Conservation (phyloP, 2,888 invertebrate genomes). For the Rhimphoctona megacephalus region DNA sequence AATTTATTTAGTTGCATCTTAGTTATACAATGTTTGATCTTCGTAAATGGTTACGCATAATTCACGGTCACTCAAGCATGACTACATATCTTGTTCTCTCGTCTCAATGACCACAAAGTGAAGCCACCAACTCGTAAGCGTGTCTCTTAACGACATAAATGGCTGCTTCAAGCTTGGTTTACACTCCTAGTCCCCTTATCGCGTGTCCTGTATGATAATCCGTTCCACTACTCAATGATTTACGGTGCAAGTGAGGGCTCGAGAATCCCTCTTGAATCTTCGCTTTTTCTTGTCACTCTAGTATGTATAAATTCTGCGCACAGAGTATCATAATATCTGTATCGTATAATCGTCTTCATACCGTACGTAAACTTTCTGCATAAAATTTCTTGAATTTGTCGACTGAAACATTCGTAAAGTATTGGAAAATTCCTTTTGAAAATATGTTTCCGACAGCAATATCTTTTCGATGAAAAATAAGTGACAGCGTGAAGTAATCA, state of each 20-base stretch:
- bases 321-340: background rate
- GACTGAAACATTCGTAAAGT: background rate
- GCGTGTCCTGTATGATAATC: slow-evolving; percentile 58
- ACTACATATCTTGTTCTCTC: slow-evolving; percentile 4
- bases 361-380: background rate
- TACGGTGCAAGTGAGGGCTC: slow-evolving; percentile 41
- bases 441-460: background rate
- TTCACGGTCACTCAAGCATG: slow-evolving; percentile 1
- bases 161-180: slow-evolving; percentile 48
- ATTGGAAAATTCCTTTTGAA: slow-evolving; percentile 13
- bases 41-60: slow-evolving; percentile 4
- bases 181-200: slow-evolving; percentile 43
- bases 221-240: slow-evolving; percentile 44
- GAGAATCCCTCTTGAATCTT: slow-evolving; percentile 38
- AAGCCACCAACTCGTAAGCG: slow-evolving; percentile 33
- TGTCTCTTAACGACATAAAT: slow-evolving; percentile 52
- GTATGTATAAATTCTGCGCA: background rate
- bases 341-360: background rate
- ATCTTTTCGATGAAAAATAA: background rate
- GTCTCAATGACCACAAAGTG: slow-evolving; percentile 16
- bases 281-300: slow-evolving; percentile 19
- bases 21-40: slow-evolving; percentile 25
- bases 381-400: background rate
- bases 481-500: background rate
- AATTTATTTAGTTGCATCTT: background rate